Base-by-base conservation (phyloP, 2,888 invertebrate genomes). In the Troides aeacus region DNA sequence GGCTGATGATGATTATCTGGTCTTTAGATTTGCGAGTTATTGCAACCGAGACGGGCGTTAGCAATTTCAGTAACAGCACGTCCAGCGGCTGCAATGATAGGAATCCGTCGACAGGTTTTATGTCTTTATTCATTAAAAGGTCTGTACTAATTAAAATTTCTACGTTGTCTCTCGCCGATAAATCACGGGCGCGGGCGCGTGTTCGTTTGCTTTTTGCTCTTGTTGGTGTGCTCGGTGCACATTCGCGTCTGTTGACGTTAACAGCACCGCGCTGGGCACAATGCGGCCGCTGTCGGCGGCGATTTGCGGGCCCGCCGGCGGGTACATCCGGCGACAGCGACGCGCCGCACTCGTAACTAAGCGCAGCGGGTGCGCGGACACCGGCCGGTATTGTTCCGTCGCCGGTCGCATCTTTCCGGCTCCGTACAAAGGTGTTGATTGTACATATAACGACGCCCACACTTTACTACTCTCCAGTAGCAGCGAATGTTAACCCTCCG, bases 61-160 rank as follows among this genome's bases (percentile, higher is more conserved):
- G 7, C 30, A 30, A 30, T 30, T 30, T 5, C 30, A 30, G 4
- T 30, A 3, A 30, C 39, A 39, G 7, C 39, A 10, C 39, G 10
- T 8, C 39, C 39, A 10, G 10, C 7, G 7, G 10, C 39, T 7
- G 7, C 7, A 8, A 39, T 10, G 7, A 39, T 17, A 18, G 77
- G 79, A 77, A 80, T 79, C 71, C 71, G 64, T 58, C 62, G 67
- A 77, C 79, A 78, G 74, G 73, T 72, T 77, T 80, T 80, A 81
- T 79, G 80, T 80, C 80, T 81, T 77, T 79, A 81, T 81, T 80
- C 79, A 80, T 81, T 80, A 80, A 80, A 62, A 80, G 77, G 77
- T 75, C 78, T 76, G 77, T 78, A 79, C 81, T 81, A 81, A 81
- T 81, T 81, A 81, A 81, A 81, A 81, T 81, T 81, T 73, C 76